A percentile compares a stretch with the other conserved stretches of the same genome.
Evolutionary conservation across 1,140 invertebrate genomes (phyloP).

Genomic region (Drosophila neocordata): DNA sequence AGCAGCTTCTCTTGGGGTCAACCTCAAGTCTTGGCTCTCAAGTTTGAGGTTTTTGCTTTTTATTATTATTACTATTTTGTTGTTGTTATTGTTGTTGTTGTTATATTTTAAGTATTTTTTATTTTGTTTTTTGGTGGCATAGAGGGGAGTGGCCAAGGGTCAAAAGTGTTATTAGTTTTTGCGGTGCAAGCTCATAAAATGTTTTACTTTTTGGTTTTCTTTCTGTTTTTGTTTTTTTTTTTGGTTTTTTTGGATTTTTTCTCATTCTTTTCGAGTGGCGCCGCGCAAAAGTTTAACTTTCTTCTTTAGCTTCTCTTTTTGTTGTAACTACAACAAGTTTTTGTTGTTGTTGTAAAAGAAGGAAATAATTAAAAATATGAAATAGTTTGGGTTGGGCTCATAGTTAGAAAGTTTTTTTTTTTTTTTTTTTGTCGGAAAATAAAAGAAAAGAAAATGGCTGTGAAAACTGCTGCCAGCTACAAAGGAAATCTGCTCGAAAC

Average conservation of each 20-base stretch:
- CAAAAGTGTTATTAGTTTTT: constrained; percentile 77
- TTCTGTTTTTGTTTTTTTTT: background rate
- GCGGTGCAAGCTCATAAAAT: constrained; percentile 75
- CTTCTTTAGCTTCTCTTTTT: constrained; percentile 27
- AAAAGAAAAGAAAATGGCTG: constrained; percentile 33
- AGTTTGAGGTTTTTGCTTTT: constrained; percentile 42
- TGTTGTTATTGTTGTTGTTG: background rate
- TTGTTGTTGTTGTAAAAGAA: constrained; percentile 25
- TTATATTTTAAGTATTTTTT: background rate
- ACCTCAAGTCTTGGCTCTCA: constrained; percentile 68
- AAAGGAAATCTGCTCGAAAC: constrained; percentile 34
- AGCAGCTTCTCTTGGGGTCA: constrained; percentile 57
- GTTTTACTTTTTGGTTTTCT: constrained; percentile 49
- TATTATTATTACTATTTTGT: background rate
- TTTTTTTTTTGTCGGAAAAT: background rate
- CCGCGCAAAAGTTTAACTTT: constrained; percentile 54
- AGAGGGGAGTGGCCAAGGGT: constrained; percentile 20
- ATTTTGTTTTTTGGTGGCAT: background rate
- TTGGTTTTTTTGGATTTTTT: constrained; percentile 17
- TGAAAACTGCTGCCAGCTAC: constrained; percentile 32
- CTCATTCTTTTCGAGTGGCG: constrained; percentile 46
- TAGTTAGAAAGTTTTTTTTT: constrained; percentile 67
- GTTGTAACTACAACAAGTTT: constrained; percentile 17
- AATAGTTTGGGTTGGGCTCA: constrained; percentile 57
- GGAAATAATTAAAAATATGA: constrained; percentile 78